Evolutionary conservation across 2,113 vertebrate species (phyloP).

Genomic region (Mola mola): DNA sequence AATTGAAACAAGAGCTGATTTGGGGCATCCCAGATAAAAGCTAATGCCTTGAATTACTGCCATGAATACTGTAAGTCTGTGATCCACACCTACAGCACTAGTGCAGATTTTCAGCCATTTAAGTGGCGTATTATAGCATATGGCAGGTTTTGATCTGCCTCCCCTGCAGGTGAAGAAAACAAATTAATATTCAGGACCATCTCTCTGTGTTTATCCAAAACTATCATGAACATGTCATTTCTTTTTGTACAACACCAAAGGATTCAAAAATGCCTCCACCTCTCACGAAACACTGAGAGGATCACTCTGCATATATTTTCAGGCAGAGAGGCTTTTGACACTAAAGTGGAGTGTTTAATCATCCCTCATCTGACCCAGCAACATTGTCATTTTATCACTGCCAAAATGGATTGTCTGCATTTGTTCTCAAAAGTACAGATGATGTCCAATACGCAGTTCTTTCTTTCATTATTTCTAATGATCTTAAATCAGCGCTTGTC

Average conservation of each 20-base stretch:
- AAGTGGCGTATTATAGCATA: constrained; percentile 50
- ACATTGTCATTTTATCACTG: constrained; percentile 65
- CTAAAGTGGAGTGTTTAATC: constrained; percentile 71
- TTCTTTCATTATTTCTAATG: constrained; percentile 57
- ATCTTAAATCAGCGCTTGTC: constrained; percentile 57
- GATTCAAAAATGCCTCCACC: constrained; percentile 42
- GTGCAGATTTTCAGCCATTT: constrained; percentile 49
- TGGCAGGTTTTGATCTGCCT: constrained; percentile 63
- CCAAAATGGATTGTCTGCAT: constrained; percentile 66
- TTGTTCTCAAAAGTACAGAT: constrained; percentile 59
- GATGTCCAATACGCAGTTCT: constrained; percentile 58
- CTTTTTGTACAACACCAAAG: constrained; percentile 61
- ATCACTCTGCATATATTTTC: constrained; percentile 71
- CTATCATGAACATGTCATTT: constrained; percentile 61
- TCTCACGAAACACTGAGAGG: constrained; percentile 46
- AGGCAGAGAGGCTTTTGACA: constrained; percentile 43
- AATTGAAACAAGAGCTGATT: constrained; percentile 36
- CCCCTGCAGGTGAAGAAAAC: constrained; percentile 42
- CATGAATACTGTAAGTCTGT: constrained; percentile 29
- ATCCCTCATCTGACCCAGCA: constrained; percentile 68
- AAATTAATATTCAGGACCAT: constrained; percentile 63
- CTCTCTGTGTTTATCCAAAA: constrained; percentile 52
- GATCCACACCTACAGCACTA: constrained; percentile 52
- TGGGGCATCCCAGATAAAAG: constrained; percentile 31
- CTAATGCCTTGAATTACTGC: constrained; percentile 45